Conservation (phyloP, 2,113 vertebrate genomes). For the Meriones unguiculatus region DNA sequence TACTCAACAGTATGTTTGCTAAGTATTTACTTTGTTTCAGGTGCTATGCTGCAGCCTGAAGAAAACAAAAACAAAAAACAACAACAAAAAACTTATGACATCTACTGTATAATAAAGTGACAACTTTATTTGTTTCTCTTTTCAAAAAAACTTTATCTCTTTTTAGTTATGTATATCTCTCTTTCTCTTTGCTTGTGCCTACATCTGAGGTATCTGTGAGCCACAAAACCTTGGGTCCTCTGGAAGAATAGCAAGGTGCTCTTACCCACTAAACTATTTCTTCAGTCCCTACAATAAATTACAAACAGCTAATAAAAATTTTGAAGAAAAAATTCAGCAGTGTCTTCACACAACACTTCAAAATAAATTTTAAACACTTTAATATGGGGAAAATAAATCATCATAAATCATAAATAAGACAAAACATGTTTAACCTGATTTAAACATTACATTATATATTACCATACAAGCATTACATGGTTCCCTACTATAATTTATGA, state of each 20-base stretch:
- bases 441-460: neutral
- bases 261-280: neutral
- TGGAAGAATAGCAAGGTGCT: neutral
- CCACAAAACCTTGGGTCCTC: neutral
- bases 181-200: neutral
- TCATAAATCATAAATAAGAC: neutral
- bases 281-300: neutral
- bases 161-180: neutral
- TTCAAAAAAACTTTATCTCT: neutral
- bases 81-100: neutral
- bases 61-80: neutral
- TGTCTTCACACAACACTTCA: neutral
- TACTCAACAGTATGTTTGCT: neutral
- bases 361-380: constrained; percentile 41
- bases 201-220: neutral
- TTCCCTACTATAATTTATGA: neutral
- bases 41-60: neutral
- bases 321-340: neutral
- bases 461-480: neutral
- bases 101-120: constrained; percentile 34
- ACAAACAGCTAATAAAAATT: neutral
- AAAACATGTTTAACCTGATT: neutral
- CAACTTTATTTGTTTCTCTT: constrained; percentile 16
- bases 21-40: neutral
- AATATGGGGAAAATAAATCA: neutral